A percentile compares a stretch with the other conserved stretches of the same genome.
phyloP scores from a whole-genome alignment of 2,797 vertebrate species.

The Enteromius trimaculatus region DNA sequence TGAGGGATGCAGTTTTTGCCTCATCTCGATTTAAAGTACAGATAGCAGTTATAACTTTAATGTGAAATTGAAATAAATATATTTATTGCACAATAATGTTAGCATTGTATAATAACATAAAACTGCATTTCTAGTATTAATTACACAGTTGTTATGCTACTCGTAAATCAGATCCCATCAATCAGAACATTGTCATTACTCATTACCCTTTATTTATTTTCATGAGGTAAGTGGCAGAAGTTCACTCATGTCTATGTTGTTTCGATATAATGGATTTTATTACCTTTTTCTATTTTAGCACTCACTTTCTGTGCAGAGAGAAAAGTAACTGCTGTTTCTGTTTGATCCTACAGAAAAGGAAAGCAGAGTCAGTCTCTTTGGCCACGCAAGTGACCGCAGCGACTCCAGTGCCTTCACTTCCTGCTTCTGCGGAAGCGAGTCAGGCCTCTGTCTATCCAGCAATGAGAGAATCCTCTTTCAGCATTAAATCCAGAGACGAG shows the following conservation, averaged over 20 bases:
- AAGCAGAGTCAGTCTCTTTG: slow-evolving; percentile 86
- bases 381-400: slow-evolving; percentile 81
- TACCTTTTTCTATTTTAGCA: neutral
- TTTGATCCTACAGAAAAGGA: slow-evolving; percentile 85
- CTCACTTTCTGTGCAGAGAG: neutral
- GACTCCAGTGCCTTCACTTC: slow-evolving; percentile 84
- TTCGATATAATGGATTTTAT: neutral
- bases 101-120: neutral
- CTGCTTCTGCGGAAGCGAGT: slow-evolving; percentile 82
- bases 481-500: slow-evolving; percentile 76
- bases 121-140: neutral
- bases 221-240: slow-evolving; percentile 14
- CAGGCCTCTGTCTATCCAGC: slow-evolving; percentile 88
- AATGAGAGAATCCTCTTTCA: slow-evolving; percentile 76
- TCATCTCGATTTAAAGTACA: slow-evolving; percentile 26
- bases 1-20: slow-evolving; percentile 50
- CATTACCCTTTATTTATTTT: neutral
- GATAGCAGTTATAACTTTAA: neutral
- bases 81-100: neutral
- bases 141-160: neutral
- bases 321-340: slow-evolving; percentile 6
- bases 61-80: neutral
- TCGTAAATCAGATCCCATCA: neutral
- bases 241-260: neutral
- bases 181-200: slow-evolving; percentile 3